A percentile compares a stretch with the other conserved stretches of the same genome.
Conservation (phyloP, 2,888 invertebrate genomes). For the Steinernema scapterisci region DNA sequence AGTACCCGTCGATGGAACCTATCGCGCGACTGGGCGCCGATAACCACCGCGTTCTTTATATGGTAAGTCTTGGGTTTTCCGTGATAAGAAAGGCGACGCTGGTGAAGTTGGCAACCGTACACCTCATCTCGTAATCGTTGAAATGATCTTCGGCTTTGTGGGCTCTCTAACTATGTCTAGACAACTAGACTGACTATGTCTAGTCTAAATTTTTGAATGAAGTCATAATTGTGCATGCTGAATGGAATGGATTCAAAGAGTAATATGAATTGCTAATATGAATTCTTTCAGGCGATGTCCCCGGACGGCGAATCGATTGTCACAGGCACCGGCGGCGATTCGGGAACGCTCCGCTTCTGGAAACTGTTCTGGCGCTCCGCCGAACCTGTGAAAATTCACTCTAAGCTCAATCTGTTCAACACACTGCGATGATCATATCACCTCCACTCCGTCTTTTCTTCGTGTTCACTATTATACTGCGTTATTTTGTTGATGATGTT, state of each 20-base stretch:
- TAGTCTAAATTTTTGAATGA: too few relatives aligned
- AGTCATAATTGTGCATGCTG: too few relatives aligned
- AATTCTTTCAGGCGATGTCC: slow-evolving; percentile 77
- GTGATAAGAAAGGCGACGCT: too few relatives aligned
- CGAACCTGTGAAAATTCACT: slow-evolving; percentile 41
- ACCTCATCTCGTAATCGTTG: too few relatives aligned
- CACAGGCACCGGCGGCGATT: slow-evolving; percentile 95
- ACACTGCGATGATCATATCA: slow-evolving; percentile 34
- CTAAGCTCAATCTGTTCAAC: slow-evolving; percentile 44
- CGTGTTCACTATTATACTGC: background rate
- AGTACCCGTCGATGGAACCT: slow-evolving; percentile 93
- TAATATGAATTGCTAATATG: too few relatives aligned
- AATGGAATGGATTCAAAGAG: too few relatives aligned
- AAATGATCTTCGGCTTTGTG: too few relatives aligned
- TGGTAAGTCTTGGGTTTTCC: slow-evolving; percentile 71
- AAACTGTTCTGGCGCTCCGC: slow-evolving; percentile 52
- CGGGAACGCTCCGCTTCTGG: slow-evolving; percentile 82
- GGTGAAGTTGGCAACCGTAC: too few relatives aligned
- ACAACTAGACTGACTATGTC: too few relatives aligned
- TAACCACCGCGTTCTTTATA: slow-evolving; percentile 89
- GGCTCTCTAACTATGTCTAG: too few relatives aligned
- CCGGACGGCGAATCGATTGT: slow-evolving; percentile 98
- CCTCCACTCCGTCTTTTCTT: background rate
- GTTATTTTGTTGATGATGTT: too few relatives aligned
- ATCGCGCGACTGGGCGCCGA: slow-evolving; percentile 96